A percentile compares a stretch with the other conserved stretches of the same genome.
These are phyloP conservation scores for Harpalus rubripes DNA, from an alignment of 2,888 invertebrate genomes.

Conservation along the genomic window DNA sequence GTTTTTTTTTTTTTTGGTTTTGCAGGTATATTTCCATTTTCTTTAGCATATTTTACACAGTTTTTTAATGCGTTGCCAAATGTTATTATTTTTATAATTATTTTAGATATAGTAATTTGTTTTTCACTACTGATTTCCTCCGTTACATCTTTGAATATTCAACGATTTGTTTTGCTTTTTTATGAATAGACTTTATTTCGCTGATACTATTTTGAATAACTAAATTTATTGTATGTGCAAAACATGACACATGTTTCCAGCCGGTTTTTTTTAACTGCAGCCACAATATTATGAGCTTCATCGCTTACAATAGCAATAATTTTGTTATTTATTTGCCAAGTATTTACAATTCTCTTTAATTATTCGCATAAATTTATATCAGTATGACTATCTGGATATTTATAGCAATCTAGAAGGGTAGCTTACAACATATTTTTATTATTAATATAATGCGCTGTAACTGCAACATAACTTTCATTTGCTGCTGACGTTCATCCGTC, in stretches of 20 bases:
- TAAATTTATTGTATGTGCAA: neutral
- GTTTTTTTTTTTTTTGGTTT: neutral
- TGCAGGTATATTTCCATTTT: neutral
- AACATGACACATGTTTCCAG: neutral
- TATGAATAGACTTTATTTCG: slow-evolving; percentile 68
- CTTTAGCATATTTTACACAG: neutral
- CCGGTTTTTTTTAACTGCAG: neutral
- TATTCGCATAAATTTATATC: slow-evolving; percentile 68
- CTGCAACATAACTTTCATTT: slow-evolving; percentile 71
- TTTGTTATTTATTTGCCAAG: slow-evolving; percentile 70
- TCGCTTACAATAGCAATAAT: slow-evolving; percentile 70
- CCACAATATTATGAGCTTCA: slow-evolving; percentile 71
- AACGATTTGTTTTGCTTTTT: slow-evolving; percentile 68
- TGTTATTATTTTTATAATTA: neutral
- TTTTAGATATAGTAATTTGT: neutral
- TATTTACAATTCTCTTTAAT: slow-evolving; percentile 60
- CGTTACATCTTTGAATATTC: slow-evolving; percentile 38
- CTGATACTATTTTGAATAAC: slow-evolving; percentile 17
- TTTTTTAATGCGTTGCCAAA: neutral
- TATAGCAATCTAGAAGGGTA: slow-evolving; percentile 69
- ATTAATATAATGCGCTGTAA: slow-evolving; percentile 72
- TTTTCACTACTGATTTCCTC: neutral
- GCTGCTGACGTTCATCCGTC: slow-evolving; percentile 72
- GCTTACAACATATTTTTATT: slow-evolving; percentile 68
- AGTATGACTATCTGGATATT: slow-evolving; percentile 69